A percentile compares a stretch with the other conserved stretches of the same genome.
phyloP scores from a whole-genome alignment of 1,140 invertebrate genomes.

The Phortica variegata region DNA sequence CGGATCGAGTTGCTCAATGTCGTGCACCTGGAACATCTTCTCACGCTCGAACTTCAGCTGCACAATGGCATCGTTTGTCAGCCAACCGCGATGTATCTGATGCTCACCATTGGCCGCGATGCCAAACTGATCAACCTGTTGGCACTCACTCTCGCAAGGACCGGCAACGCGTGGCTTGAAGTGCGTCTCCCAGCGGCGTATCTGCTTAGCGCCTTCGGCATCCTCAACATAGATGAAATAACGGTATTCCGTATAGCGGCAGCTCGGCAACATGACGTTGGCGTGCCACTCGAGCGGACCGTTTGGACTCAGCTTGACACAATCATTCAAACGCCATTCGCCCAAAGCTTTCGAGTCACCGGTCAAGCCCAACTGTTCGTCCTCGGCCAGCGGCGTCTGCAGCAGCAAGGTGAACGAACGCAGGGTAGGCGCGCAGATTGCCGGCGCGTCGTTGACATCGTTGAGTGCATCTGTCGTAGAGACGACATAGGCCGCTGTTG shows the following conservation, averaged over 20 bases:
- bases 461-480: constrained; percentile 9
- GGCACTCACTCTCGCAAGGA: constrained; percentile 9
- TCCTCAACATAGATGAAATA: constrained; percentile 66
- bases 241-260: constrained; percentile 66
- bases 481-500: neutral
- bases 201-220: constrained; percentile 52
- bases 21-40: constrained; percentile 52
- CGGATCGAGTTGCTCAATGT: constrained; percentile 49
- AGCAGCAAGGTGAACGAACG: constrained; percentile 38
- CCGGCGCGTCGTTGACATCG: constrained; percentile 29
- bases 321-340: constrained; percentile 57
- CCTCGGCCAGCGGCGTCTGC: constrained; percentile 28
- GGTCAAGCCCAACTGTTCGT: constrained; percentile 57
- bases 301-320: constrained; percentile 41
- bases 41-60: constrained; percentile 71
- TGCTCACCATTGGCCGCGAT: constrained; percentile 44
- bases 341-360: constrained; percentile 58
- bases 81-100: constrained; percentile 74
- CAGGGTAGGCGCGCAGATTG: constrained; percentile 29
- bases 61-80: constrained; percentile 75
- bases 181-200: constrained; percentile 76
- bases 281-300: constrained; percentile 55
- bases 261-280: constrained; percentile 59
- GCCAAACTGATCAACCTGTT: constrained; percentile 60
- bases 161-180: constrained; percentile 61